Evolutionary conservation across 2,797 vertebrate genomes (phyloP).

Genomic region (Melanotaenia trifasciata): DNA sequence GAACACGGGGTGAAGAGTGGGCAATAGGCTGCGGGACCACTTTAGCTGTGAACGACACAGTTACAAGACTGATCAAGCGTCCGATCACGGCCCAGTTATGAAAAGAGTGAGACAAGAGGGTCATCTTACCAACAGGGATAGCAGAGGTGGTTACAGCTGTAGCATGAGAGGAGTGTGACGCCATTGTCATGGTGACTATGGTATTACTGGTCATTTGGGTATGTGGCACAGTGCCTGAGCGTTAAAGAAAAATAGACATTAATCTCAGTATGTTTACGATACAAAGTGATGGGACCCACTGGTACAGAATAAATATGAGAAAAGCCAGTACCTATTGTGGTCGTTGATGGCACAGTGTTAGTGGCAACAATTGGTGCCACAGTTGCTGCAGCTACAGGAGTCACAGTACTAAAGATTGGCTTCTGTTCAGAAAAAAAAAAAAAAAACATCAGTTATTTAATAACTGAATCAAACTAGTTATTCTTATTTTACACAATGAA

Average conservation of each 20-base stretch:
- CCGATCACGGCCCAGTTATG: not conserved
- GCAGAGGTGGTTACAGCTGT: slow-evolving; percentile 95
- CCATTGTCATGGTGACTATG: slow-evolving; percentile 98
- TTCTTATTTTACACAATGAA: not conserved
- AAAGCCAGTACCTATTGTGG: slow-evolving; percentile 87
- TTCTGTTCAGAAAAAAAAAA: slow-evolving; percentile 81
- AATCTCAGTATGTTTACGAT: not conserved
- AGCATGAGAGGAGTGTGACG: slow-evolving; percentile 96
- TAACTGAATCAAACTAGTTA: not conserved
- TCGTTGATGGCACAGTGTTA: slow-evolving; percentile 93
- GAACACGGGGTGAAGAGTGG: slow-evolving; percentile 94
- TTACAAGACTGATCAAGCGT: not conserved
- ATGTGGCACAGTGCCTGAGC: slow-evolving; percentile 90
- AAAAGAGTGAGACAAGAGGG: not conserved
- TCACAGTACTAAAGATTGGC: slow-evolving; percentile 95
- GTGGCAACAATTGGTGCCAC: slow-evolving; percentile 97
- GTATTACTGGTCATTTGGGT: slow-evolving; percentile 93
- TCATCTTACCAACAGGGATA: slow-evolving; percentile 95
- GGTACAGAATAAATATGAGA: not conserved
- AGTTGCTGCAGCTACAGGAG: slow-evolving; percentile 96
- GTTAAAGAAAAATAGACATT: not conserved
- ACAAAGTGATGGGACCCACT: not conserved
- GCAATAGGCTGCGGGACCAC: slow-evolving; percentile 98
- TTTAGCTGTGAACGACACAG: slow-evolving; percentile 85
- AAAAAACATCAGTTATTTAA: not conserved